Evolutionary conservation across 1,140 invertebrate species (phyloP), one percentile per base, ranked within the genome.

Genomic region (Whitmania pigra): DNA sequence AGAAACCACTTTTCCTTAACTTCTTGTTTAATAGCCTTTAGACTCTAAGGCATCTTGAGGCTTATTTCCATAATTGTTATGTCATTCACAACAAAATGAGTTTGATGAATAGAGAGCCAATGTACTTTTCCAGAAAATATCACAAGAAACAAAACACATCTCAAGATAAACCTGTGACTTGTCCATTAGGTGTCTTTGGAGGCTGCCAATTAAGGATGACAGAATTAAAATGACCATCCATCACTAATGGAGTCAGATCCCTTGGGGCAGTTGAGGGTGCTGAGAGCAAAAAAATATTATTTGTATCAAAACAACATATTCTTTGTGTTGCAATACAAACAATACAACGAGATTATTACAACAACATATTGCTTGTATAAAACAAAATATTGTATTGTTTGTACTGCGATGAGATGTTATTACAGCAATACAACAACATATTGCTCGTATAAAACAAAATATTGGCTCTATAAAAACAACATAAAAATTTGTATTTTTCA

Each of bases 191-290:
- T 74, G 88, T 87, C 78, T 91, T 90, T 0, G 94, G 94, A 20
- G 93, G 90, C 78, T 89, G 86, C 94, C 94, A 97, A 74, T 88
- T 87, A 7, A 97, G 80, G 77, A 88, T 87, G 6, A 91, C 87
- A 1, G 86, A 83, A 53, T 85, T 86, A 2, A 89, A 73, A 25
- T 82, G 78, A 0, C 78, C 75, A 74, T 90, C 87, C 27, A 88
- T 85, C 18, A 87, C 83, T 25, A 89, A 85, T 7, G 91, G 87
- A 0, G 87, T 89, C 0, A 97, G 80, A 78, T 97, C 93, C 55
- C 92, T 84, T 0, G 93, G 93, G 53, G 83, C 78, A 18, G 84
- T 81, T 15, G 80, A 79, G 18, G 85, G 85, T 22, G 80, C 84
- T 80, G 76, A 66, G 74, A 80, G 60, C 15, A 67, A 71, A 4